These are phyloP conservation scores for Bubo blakistoni DNA, from an alignment of 2,113 vertebrate species.

Conservation along the genomic window DNA sequence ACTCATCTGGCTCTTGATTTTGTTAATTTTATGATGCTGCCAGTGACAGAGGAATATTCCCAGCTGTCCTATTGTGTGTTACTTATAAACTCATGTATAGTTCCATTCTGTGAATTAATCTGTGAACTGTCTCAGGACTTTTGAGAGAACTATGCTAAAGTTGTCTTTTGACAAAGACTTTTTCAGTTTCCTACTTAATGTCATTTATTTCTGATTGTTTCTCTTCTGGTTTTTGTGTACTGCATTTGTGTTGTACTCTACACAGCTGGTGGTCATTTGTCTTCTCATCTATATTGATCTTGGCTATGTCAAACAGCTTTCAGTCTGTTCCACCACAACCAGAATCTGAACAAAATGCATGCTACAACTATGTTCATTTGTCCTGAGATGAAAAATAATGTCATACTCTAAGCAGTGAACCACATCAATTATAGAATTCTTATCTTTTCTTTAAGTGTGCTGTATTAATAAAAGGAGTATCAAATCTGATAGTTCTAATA, in stretches of 20 bases:
- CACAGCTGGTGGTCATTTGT: conserved; percentile 30
- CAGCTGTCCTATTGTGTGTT: not conserved
- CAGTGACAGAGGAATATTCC: not conserved
- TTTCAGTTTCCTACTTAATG: not conserved
- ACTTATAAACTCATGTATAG: not conserved
- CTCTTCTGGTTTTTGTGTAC: not conserved
- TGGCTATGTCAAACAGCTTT: not conserved
- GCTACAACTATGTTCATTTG: not conserved
- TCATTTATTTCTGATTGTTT: conserved; percentile 5
- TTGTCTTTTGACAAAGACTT: not conserved
- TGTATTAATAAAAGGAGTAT: conserved; percentile 34
- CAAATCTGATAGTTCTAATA: conserved; percentile 1
- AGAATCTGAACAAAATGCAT: not conserved
- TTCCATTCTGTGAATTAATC: not conserved
- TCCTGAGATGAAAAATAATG: not conserved
- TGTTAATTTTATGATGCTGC: not conserved
- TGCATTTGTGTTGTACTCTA: not conserved
- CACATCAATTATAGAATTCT: not conserved
- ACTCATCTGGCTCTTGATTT: not conserved
- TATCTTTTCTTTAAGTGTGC: not conserved
- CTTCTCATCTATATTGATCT: conserved; percentile 18
- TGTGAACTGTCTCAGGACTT: not conserved
- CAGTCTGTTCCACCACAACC: not conserved
- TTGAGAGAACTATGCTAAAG: not conserved
- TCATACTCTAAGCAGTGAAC: not conserved